A percentile compares a stretch with the other conserved stretches of the same genome.
These are phyloP conservation scores for Apocheima hispidaria DNA, from an alignment of 2,888 invertebrate genomes.

Conservation along the genomic window DNA sequence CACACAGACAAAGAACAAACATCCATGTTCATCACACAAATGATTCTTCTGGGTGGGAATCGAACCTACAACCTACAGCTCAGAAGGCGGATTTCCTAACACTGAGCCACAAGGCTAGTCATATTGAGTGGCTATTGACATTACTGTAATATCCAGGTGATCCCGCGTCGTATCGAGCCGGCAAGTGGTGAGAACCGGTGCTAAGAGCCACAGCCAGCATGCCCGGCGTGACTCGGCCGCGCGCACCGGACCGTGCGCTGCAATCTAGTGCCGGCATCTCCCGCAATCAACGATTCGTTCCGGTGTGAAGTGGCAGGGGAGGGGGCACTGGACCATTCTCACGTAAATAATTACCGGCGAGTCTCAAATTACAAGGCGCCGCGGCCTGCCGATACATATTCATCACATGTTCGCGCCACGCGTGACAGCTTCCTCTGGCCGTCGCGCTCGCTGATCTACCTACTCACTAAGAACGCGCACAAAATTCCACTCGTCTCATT, in stretches of 20 bases:
- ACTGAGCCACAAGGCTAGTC: too few species aligned
- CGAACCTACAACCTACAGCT: too few species aligned
- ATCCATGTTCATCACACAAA: too few species aligned
- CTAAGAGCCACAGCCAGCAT: neutral
- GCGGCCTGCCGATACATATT: conserved; percentile 82
- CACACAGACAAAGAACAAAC: too few species aligned
- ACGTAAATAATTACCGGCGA: conserved; percentile 85
- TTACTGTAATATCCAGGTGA: neutral
- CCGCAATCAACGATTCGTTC: conserved; percentile 84
- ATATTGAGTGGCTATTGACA: too few species aligned
- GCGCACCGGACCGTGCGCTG: conserved; percentile 67
- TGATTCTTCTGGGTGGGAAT: too few species aligned
- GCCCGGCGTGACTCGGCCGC: neutral
- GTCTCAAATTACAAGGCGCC: conserved; percentile 85
- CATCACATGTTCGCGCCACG: conserved; percentile 82
- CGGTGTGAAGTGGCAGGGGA: conserved; percentile 57
- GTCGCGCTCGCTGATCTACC: conserved; percentile 28
- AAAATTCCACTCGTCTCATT: conserved; percentile 51
- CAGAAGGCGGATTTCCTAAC: too few species aligned
- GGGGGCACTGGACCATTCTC: conserved; percentile 73
- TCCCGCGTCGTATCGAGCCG: neutral
- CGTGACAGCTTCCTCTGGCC: conserved; percentile 83
- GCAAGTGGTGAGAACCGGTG: conserved; percentile 12
- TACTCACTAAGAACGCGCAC: conserved; percentile 31
- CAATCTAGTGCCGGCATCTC: conserved; percentile 80